Base-by-base conservation (phyloP, 2,888 invertebrate species). In the Leucania comma region DNA sequence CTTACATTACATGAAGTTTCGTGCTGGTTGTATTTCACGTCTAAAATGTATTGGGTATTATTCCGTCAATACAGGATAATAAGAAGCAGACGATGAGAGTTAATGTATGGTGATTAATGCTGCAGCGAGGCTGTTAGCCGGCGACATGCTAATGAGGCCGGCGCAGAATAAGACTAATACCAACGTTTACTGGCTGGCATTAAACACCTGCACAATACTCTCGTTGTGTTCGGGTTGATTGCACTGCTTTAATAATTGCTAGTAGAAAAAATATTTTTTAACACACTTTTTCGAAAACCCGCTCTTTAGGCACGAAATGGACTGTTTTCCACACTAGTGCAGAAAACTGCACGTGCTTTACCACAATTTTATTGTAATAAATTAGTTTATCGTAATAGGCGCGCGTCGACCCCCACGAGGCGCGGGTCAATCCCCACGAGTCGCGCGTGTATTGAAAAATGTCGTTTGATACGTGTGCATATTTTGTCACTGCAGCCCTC, bases 61-160 rank as follows among this genome's bases (percentile, higher is more conserved):
- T 82, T 62, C 62, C 42, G 54, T 35, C 22, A 64, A 35, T 73
- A 71, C 24, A 58, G 48, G 48, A 63, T 75, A 83, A 78, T 74
- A 74, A 72, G 70, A 76, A 78, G 83, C 75, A 83, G 78, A 84
- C 58, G 65, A 67, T 35, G 35, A 14, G 35, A 73, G 70, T 73
- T 78, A 83, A 83, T 78, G 78, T 83, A 85, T 83, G 83, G 60
- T 72, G 81, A 83, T 83, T 56, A 72, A 85, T 83, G 42, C 62
- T 71, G 61, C 70, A 67, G 53, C 68, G 71, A 77, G 64, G 58
- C 60, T 73, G 71, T 53, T 53, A 62, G 62, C 59, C 58, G 53
- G 65, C 80, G 68, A 83, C 68, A 76, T 85, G 70, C 69, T 75
- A 85, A 83, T 75, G 70, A 83, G 72, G 58, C 63, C 59, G 51